Evolutionary conservation across 2,888 invertebrate species (phyloP).

Genomic region (Altica lythri): DNA sequence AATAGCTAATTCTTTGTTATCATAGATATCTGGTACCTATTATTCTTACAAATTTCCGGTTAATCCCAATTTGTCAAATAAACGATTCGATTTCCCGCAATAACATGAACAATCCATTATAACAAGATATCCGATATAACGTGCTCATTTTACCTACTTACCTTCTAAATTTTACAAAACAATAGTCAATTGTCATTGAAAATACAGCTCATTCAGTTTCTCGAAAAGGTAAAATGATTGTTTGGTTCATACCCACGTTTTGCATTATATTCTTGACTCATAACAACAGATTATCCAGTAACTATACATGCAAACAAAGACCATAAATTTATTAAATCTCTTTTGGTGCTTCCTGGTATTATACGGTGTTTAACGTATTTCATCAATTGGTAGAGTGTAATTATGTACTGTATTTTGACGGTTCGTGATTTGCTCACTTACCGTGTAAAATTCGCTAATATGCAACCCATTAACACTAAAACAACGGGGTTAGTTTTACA

Average conservation of each 20-base stretch:
- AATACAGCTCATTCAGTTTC: background rate
- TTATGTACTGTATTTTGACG: background rate
- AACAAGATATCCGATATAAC: too few relatives aligned
- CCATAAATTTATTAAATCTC: background rate
- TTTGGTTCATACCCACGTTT: slow-evolving; percentile 2
- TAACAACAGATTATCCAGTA: background rate
- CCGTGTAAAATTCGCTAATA: slow-evolving; percentile 4
- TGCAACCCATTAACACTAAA: too few relatives aligned
- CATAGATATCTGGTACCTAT: too few relatives aligned
- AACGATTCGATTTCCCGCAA: too few relatives aligned
- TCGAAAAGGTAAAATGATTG: slow-evolving; percentile 1
- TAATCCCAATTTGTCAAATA: too few relatives aligned
- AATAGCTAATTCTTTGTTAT: too few relatives aligned
- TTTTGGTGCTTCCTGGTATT: background rate
- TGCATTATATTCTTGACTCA: slow-evolving; percentile 1
- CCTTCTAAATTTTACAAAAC: background rate
- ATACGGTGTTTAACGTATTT: background rate
- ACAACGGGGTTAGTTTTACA: too few relatives aligned
- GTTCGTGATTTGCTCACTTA: background rate
- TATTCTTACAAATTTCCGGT: too few relatives aligned
- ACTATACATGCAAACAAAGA: slow-evolving; percentile 2
- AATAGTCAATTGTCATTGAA: slow-evolving; percentile 4
- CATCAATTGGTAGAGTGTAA: background rate
- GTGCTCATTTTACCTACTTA: background rate
- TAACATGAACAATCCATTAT: background rate